Base-by-base conservation (phyloP, 1,140 invertebrate species). In the Lineus longissimus region DNA sequence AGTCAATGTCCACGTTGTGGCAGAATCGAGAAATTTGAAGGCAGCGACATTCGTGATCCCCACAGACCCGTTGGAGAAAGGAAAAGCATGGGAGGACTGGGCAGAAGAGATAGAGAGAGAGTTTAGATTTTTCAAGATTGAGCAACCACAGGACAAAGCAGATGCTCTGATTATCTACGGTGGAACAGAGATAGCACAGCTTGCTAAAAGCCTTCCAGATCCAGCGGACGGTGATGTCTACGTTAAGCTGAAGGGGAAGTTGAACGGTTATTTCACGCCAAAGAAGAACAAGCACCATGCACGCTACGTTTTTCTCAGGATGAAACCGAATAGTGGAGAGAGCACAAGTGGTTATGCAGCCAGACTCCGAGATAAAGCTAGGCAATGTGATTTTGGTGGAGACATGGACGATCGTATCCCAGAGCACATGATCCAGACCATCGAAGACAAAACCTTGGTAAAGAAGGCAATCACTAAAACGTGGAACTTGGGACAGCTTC, bases 351-450 rank as follows among this genome's bases (percentile, higher is more conserved):
- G 4, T 6, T 54, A 54, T 27, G 47, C 47, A 22, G 47, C 47
- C 4, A 54, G 47, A 54, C n/a, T 54, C 6, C 6, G 47, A 54
- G 47, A 54, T 4, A 54, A 54, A n/a, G 47, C 47, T 9, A 19
- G 19, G 25, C 6, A 19, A 27, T 54, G 47, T 54, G 47, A 54
- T 4, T 54, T 54, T n/a, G 25, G 25, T 4, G 47, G 4, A 4
- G 15, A 4, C 4, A 27, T n/a, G 25, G 47, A 54, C n/a, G 47
- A 54, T 22, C 25, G 47, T 9, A 54, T 54, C 4, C 47, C n/a
- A 6, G 47, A 54, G n/a, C 47, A 54, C n/a, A 7, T 54, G n/a
- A 54, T 54, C 25, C 47, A 54, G 47, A 54, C 47, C n/a, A 54
- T 54, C n/a, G 47, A 54, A 4, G n/a, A 54, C n/a, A 4, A 19